Evolutionary conservation across 2,888 invertebrate species (phyloP).

Genomic region (Nomada hirtipes): DNA sequence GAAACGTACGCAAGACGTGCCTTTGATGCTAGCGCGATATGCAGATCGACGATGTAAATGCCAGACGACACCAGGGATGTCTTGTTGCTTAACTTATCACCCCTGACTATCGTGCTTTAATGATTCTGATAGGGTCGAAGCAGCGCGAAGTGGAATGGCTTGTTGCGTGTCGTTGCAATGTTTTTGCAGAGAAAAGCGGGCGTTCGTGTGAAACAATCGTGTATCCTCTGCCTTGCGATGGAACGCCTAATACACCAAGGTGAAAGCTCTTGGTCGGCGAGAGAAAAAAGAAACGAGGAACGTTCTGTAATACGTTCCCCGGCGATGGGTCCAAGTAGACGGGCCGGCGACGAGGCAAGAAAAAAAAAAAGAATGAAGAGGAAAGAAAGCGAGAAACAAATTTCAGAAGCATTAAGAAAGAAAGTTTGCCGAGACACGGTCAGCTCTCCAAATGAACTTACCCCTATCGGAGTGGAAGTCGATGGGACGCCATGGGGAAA

Average conservation of each 20-base stretch:
- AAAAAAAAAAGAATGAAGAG: neutral
- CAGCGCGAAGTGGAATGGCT: no score
- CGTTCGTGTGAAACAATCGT: conserved; percentile 4
- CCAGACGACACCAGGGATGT: conserved; percentile 22
- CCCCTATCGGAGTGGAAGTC: conserved; percentile 4
- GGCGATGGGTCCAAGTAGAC: neutral
- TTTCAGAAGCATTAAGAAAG: conserved; percentile 33
- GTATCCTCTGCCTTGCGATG: neutral
- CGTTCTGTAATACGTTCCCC: neutral
- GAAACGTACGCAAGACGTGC: conserved; percentile 33
- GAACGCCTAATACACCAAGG: conserved; percentile 1
- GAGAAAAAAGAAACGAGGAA: neutral
- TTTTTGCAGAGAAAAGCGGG: neutral
- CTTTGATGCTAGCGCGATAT: conserved; percentile 48
- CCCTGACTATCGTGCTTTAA: neutral
- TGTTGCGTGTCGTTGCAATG: no score
- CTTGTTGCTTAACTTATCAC: conserved; percentile 31
- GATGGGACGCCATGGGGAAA: conserved; percentile 18
- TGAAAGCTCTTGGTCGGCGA: neutral
- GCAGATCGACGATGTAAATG: conserved; percentile 49
- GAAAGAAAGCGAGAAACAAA: conserved; percentile 14
- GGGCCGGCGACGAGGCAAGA: neutral
- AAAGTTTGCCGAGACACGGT: conserved; percentile 9
- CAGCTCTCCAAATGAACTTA: conserved; percentile 32
- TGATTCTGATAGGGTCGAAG: neutral